Conservation (phyloP, 2,113 vertebrate genomes). For the Aix galericulata region DNA sequence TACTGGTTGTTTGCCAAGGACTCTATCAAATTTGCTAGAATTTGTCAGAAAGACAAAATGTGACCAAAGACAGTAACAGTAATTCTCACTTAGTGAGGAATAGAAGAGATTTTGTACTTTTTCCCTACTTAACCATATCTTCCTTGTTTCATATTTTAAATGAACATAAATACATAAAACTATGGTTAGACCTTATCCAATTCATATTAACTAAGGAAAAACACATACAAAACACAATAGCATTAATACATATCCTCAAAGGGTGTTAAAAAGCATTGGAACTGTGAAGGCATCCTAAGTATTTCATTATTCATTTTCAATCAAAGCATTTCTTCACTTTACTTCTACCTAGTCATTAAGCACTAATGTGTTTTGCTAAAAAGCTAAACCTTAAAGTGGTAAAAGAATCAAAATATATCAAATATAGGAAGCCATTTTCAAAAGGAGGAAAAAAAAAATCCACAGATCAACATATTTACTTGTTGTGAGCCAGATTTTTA, state of each 20-base stretch:
- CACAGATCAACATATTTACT: not conserved
- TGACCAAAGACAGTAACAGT: too few relatives aligned
- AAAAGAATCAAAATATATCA: not conserved
- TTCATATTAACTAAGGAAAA: not conserved
- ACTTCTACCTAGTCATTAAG: not conserved
- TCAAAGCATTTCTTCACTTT: not conserved
- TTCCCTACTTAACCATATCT: not conserved
- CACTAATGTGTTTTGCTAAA: not conserved
- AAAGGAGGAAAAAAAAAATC: not conserved
- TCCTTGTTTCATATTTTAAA: not conserved
- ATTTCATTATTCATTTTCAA: not conserved
- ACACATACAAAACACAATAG: fast-evolving
- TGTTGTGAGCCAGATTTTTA: not conserved
- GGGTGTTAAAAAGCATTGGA: not conserved
- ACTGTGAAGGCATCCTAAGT: not conserved
- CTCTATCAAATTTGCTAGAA: fast-evolving
- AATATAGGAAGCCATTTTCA: not conserved
- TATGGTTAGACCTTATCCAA: too few relatives aligned
- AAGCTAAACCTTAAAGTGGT: not conserved
- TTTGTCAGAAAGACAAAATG: not conserved
- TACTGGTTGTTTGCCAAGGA: not conserved
- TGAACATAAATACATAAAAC: too few relatives aligned
- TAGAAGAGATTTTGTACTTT: not conserved
- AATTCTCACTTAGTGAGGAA: not conserved
- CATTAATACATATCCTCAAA: not conserved